Conservation (phyloP, 2,888 invertebrate species). For the Rhagonycha fulva region DNA sequence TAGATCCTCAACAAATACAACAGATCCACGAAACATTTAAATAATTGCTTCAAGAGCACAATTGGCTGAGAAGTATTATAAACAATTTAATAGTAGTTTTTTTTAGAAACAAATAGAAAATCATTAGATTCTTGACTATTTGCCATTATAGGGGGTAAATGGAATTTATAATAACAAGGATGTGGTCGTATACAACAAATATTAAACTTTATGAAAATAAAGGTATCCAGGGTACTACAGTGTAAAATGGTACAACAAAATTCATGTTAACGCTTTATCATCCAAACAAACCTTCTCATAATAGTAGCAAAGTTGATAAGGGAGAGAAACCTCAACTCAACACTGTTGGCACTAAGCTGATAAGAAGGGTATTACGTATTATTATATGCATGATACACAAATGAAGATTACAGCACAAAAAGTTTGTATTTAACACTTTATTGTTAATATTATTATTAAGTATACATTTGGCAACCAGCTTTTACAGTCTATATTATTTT, state of each 20-base stretch:
- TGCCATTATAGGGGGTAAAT: neutral
- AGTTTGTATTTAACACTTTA: neutral
- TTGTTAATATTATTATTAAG: neutral
- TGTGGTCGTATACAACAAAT: neutral
- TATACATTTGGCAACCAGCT: constrained; percentile 16
- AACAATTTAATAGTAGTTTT: too few relatives aligned
- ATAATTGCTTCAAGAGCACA: too few relatives aligned
- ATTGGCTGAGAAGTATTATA: too few relatives aligned
- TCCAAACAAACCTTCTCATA: neutral
- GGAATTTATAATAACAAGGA: neutral
- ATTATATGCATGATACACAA: neutral
- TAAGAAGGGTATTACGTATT: neutral
- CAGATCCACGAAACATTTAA: too few relatives aligned
- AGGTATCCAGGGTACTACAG: neutral
- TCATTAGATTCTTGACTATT: too few relatives aligned
- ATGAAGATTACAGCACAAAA: neutral
- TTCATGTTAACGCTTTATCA: neutral
- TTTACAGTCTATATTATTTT: constrained; percentile 11
- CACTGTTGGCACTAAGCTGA: neutral
- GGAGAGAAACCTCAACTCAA: neutral
- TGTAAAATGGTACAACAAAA: neutral
- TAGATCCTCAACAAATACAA: too few relatives aligned
- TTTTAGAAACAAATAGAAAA: too few relatives aligned
- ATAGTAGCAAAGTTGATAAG: neutral
- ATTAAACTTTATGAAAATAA: neutral